Evolutionary conservation across 2,113 vertebrate species (phyloP).

Genomic region (Misgurnus anguillicaudatus): DNA sequence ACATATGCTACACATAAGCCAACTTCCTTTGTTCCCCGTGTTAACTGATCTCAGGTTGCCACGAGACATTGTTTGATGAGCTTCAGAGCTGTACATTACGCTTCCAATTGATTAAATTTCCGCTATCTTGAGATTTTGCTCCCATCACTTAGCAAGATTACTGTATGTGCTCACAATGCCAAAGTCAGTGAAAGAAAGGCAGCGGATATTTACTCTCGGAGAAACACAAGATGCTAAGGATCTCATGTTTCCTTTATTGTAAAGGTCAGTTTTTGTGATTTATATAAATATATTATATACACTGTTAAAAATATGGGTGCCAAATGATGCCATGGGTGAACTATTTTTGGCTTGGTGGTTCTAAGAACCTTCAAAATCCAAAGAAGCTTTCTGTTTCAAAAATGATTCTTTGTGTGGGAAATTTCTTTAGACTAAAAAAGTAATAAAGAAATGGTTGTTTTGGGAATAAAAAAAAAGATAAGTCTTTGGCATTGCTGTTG

Average conservation of each 20-base stretch:
- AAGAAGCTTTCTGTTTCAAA: too few species aligned
- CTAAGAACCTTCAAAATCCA: too few species aligned
- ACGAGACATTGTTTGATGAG: constrained; percentile 71
- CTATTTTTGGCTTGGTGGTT: too few species aligned
- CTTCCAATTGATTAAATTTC: constrained; percentile 71
- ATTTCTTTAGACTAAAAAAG: too few species aligned
- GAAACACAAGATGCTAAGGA: constrained; percentile 23
- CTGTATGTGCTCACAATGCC: constrained; percentile 39
- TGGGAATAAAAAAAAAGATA: too few species aligned
- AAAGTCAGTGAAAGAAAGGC: constrained; percentile 13
- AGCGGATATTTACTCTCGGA: not conserved
- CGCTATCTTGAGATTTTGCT: constrained; percentile 31
- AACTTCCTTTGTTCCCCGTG: constrained; percentile 14
- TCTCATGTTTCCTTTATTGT: not conserved
- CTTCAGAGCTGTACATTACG: constrained; percentile 36
- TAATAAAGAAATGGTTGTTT: too few species aligned
- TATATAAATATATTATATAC: not conserved
- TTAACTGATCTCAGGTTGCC: constrained; percentile 60
- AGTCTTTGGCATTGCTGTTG: too few species aligned
- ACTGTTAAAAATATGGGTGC: not conserved
- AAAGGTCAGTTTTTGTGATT: constrained; percentile 17
- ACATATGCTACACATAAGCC: constrained; percentile 28
- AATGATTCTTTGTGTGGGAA: too few species aligned
- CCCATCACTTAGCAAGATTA: constrained; percentile 28
- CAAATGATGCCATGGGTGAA: too few species aligned